Evolutionary conservation across 2,113 vertebrate species (phyloP).

Genomic region (Chaenogobius annularis): DNA sequence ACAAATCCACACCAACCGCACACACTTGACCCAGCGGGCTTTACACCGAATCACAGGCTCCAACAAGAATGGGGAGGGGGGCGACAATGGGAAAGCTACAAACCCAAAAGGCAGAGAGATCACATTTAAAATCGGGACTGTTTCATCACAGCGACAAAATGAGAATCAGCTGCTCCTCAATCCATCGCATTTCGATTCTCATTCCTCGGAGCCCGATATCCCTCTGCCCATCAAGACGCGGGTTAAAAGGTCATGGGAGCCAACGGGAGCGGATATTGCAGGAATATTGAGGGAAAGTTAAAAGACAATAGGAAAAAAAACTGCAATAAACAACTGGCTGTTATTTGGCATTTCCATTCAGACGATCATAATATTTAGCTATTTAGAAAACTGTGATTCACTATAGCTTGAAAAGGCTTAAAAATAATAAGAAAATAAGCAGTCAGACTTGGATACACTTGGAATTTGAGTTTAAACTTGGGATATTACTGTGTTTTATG

Average conservation of each 20-base stretch:
- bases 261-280: neutral
- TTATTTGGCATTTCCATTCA: too few species aligned
- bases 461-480: neutral
- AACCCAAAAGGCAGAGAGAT: slow-evolving; percentile 3
- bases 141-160: slow-evolving; percentile 10
- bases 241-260: slow-evolving; percentile 16
- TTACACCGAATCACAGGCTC: slow-evolving; percentile 36
- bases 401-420: too few species aligned
- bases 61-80: neutral
- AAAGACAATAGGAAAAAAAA: neutral
- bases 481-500: neutral
- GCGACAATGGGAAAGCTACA: neutral
- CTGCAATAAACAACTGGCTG: neutral
- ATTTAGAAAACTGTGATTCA: too few species aligned
- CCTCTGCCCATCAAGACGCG: slow-evolving; percentile 13
- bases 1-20: slow-evolving; percentile 40
- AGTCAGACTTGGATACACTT: too few species aligned
- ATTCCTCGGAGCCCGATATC: neutral
- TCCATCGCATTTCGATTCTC: neutral
- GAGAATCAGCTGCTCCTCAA: slow-evolving; percentile 8
- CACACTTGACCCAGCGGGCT: slow-evolving; percentile 60
- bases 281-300: slow-evolving; percentile 30
- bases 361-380: too few species aligned
- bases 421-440: too few species aligned
- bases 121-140: slow-evolving; percentile 20